A percentile compares a stretch with the other conserved stretches of the same genome.
Conservation (phyloP, 2,888 invertebrate species). For the Eubasilissa splendida region DNA sequence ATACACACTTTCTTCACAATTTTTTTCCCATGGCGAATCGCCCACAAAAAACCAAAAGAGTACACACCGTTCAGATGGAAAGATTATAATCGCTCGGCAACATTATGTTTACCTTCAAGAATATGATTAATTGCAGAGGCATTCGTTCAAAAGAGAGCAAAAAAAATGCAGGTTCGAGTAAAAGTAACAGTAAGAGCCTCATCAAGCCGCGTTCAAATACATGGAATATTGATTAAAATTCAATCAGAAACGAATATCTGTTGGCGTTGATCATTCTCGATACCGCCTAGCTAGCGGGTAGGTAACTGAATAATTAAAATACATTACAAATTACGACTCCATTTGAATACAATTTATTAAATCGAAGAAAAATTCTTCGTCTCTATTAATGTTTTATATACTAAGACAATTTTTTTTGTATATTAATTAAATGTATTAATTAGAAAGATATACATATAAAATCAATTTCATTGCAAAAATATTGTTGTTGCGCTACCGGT, state of each 20-base stretch:
- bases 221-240: constrained; percentile 40
- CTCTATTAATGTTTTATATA: too few species aligned
- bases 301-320: background rate
- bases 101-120: constrained; percentile 27
- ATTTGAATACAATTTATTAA: too few species aligned
- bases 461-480: too few species aligned
- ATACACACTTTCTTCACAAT: constrained; percentile 31
- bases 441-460: too few species aligned
- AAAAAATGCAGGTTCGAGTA: constrained; percentile 20
- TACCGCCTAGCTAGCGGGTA: background rate
- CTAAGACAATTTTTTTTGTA: too few species aligned
- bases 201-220: constrained; percentile 28
- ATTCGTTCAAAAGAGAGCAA: constrained; percentile 12
- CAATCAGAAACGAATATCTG: constrained; percentile 1
- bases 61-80: constrained; percentile 18
- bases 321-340: background rate
- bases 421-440: too few species aligned
- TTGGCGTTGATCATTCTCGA: background rate
- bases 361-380: too few species aligned
- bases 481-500: too few species aligned
- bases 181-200: constrained; percentile 26
- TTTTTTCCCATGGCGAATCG: constrained; percentile 33
- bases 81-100: constrained; percentile 21
- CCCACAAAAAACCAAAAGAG: constrained; percentile 20
- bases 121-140: constrained; percentile 24